A percentile compares a stretch with the other conserved stretches of the same genome.
These are phyloP conservation scores for Xenopus borealis DNA, from an alignment of 2,113 vertebrate species.

Conservation along the genomic window DNA sequence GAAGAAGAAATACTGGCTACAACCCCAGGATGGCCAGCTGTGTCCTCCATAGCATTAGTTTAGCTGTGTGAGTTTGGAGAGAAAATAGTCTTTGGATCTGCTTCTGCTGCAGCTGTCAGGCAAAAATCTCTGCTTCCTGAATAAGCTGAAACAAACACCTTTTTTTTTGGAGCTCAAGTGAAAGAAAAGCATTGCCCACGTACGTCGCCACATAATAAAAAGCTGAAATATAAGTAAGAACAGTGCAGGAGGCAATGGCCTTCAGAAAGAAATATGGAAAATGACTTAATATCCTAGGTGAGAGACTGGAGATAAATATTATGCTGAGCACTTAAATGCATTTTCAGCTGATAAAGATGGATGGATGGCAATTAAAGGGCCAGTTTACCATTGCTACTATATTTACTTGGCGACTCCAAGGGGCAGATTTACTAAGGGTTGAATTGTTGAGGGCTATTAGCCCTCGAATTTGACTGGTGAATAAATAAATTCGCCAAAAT, in stretches of 20 bases:
- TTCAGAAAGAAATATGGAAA: conserved; percentile 32
- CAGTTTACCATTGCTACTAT: neutral
- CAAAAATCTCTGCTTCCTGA: conserved; percentile 51
- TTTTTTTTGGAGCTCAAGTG: conserved; percentile 20
- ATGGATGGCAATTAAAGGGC: conserved; percentile 12
- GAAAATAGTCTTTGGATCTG: conserved; percentile 40
- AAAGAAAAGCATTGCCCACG: conserved; percentile 35
- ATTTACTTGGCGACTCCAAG: no score
- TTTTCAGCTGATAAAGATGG: neutral
- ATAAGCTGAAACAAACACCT: conserved; percentile 29
- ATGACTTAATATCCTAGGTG: conserved; percentile 37
- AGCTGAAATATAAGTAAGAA: conserved; percentile 22
- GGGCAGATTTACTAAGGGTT: no score
- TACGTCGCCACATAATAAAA: conserved; percentile 3
- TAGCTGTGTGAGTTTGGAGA: conserved; percentile 40
- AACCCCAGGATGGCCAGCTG: conserved; percentile 50
- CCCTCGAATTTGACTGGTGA: no score
- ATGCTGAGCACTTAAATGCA: neutral
- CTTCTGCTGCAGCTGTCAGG: conserved; percentile 49
- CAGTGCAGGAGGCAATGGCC: neutral
- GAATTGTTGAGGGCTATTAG: no score
- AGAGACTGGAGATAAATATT: conserved; percentile 36
- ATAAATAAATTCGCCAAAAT: no score
- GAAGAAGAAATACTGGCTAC: conserved; percentile 45
- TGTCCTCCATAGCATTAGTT: conserved; percentile 43